These are phyloP conservation scores for Panulirus ornatus DNA, from an alignment of 1,140 invertebrate genomes.

Conservation along the genomic window DNA sequence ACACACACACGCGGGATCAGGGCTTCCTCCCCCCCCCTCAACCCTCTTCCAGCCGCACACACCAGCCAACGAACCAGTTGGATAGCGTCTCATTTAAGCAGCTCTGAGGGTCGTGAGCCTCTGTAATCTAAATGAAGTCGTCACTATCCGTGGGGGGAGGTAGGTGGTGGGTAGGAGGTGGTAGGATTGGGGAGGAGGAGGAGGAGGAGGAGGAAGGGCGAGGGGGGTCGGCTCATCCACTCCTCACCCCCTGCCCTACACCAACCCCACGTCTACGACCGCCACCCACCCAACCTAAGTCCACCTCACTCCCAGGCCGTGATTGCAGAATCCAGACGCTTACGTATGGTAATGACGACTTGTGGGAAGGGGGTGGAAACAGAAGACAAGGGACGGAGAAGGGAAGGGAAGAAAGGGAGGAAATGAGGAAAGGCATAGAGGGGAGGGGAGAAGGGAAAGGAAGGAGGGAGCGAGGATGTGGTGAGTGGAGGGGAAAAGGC, in stretches of 20 bases:
- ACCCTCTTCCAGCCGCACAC: not conserved
- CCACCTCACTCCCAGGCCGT: not conserved
- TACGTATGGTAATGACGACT: slow-evolving; percentile 3
- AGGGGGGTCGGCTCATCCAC: not conserved
- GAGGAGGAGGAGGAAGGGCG: not conserved
- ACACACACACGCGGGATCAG: slow-evolving; percentile 29
- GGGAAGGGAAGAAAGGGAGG: not conserved
- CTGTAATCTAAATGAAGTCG: slow-evolving; percentile 39
- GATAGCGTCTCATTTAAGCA: slow-evolving; percentile 18
- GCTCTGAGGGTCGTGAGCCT: not conserved
- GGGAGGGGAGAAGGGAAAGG: not conserved
- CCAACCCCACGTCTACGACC: not conserved
- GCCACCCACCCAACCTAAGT: not conserved
- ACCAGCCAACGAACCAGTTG: slow-evolving; percentile 13
- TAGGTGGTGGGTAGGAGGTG: slow-evolving; percentile 5
- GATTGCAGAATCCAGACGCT: slow-evolving; percentile 3
- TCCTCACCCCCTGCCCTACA: not conserved
- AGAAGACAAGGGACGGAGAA: not conserved
- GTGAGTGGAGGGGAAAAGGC: not conserved
- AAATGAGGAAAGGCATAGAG: not conserved
- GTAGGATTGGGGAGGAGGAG: not conserved
- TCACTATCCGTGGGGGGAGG: not conserved
- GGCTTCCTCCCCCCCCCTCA: not conserved
- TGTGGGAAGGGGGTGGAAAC: not conserved
- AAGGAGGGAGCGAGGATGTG: not conserved